phyloP scores from a whole-genome alignment of 2,888 invertebrate species.

The Creontiades dilutus region DNA sequence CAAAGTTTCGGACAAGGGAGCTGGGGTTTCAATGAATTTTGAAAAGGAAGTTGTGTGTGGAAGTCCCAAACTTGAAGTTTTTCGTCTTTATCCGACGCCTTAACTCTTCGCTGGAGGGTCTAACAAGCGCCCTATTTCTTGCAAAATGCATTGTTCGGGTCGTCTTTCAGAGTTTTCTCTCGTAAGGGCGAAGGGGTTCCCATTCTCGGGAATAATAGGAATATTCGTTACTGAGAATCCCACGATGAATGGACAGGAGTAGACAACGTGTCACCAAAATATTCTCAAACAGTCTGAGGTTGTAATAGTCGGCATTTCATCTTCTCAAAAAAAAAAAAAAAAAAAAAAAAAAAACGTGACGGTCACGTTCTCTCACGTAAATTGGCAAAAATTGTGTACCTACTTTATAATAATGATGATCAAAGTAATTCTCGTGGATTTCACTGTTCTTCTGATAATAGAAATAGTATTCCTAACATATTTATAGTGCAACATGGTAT shows the following conservation, averaged over 20 bases:
- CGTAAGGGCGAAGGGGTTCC: slow-evolving; percentile 21
- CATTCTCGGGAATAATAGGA: not conserved
- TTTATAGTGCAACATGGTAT: no score
- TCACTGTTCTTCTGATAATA: no score
- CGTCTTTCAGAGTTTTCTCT: slow-evolving; percentile 28
- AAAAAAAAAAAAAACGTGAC: no score
- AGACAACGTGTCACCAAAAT: slow-evolving; percentile 42
- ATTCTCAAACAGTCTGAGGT: not conserved
- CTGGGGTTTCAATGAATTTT: slow-evolving; percentile 48
- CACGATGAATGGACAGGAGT: not conserved
- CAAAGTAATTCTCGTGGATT: no score
- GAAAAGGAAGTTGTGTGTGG: slow-evolving; percentile 46
- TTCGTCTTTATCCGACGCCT: slow-evolving; percentile 17
- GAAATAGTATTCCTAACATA: no score
- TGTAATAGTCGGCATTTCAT: not conserved
- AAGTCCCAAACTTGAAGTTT: slow-evolving; percentile 20
- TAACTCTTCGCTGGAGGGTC: slow-evolving; percentile 11
- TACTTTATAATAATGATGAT: no score
- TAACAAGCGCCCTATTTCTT: slow-evolving; percentile 34
- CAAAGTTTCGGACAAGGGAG: slow-evolving; percentile 37
- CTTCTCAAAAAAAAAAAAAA: no score
- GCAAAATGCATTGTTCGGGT: not conserved
- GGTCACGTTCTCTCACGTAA: no score
- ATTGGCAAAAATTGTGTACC: no score
- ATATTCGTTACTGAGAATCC: slow-evolving; percentile 34